A percentile compares a stretch with the other conserved stretches of the same genome.
These are phyloP conservation scores for Ancistrus triradiatus DNA, from an alignment of 2,113 vertebrate species.

Conservation along the genomic window DNA sequence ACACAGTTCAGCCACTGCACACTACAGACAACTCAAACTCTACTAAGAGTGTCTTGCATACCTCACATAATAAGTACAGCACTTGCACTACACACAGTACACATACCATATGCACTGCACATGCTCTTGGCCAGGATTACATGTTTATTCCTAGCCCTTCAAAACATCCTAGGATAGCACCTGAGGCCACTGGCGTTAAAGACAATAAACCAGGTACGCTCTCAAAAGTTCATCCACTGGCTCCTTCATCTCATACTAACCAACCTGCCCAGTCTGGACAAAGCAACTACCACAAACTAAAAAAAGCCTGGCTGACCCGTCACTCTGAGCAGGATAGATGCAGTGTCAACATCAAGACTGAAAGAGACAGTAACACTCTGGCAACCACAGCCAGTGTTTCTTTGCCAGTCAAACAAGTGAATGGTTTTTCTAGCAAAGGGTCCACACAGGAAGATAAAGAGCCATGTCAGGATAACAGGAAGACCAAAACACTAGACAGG, in stretches of 20 bases:
- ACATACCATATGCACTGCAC: constrained; percentile 23
- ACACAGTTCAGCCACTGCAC: constrained; percentile 16
- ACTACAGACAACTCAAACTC: constrained; percentile 9
- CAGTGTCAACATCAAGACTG: constrained; percentile 55
- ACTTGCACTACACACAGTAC: constrained; percentile 19
- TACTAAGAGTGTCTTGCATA: constrained; percentile 29
- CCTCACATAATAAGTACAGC: constrained; percentile 11
- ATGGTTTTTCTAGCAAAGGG: constrained; percentile 28
- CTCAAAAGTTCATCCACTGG: too few relatives aligned
- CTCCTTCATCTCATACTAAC: constrained; percentile 65
- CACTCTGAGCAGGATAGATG: constrained; percentile 87
- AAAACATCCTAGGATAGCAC: constrained; percentile 30
- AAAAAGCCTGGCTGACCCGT: constrained; percentile 87
- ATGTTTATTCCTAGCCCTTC: constrained; percentile 22
- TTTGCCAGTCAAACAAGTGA: constrained; percentile 26
- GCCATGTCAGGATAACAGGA: constrained; percentile 26
- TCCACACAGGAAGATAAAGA: constrained; percentile 20
- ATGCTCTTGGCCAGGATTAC: constrained; percentile 9
- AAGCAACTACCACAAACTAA: constrained; percentile 83
- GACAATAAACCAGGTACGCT: constrained; percentile 65
- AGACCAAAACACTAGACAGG: constrained; percentile 26
- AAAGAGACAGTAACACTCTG: constrained; percentile 19
- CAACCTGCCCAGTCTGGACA: constrained; percentile 58
- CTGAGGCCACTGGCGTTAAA: constrained; percentile 35
- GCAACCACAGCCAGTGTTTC: not conserved